These are phyloP conservation scores for Tigriopus californicus DNA, from an alignment of 2,888 invertebrate species.

Conservation along the genomic window DNA sequence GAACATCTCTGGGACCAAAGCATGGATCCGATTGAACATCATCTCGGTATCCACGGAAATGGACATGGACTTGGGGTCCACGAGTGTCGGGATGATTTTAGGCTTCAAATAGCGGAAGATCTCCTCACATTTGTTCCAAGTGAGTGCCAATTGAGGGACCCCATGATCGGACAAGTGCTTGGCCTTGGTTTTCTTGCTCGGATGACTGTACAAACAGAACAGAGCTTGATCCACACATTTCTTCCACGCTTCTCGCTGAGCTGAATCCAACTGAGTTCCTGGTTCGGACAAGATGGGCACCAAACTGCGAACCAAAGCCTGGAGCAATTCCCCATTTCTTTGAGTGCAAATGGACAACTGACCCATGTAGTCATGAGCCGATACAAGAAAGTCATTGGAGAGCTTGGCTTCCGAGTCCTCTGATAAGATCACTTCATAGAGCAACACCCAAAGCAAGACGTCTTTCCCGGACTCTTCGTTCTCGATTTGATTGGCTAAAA, in stretches of 20 bases:
- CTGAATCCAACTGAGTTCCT: neutral
- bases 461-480: neutral
- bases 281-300: neutral
- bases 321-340: slow-evolving; percentile 10
- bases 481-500: neutral
- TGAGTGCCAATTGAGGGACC: slow-evolving; percentile 44
- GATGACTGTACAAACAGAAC: slow-evolving; percentile 68
- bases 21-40: slow-evolving; percentile 47
- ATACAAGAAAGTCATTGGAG: neutral
- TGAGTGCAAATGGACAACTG: slow-evolving; percentile 26
- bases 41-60: slow-evolving; percentile 64
- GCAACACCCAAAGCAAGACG: slow-evolving; percentile 1
- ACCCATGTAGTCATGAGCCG: slow-evolving; percentile 58
- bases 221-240: slow-evolving; percentile 62
- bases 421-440: neutral
- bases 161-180: slow-evolving; percentile 55
- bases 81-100: slow-evolving; percentile 29
- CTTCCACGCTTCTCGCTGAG: neutral
- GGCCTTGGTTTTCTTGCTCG: slow-evolving; percentile 47
- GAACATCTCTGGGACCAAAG: slow-evolving; percentile 37
- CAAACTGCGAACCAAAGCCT: neutral
- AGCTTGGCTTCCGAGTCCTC: neutral
- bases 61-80: slow-evolving; percentile 42
- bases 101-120: slow-evolving; percentile 26
- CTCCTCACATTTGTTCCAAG: slow-evolving; percentile 52